Percentiles rank a stretch among this genome's conserved stretches.
Conservation (phyloP, 2,888 invertebrate species). For the Petrolisthes manimaculis region DNA sequence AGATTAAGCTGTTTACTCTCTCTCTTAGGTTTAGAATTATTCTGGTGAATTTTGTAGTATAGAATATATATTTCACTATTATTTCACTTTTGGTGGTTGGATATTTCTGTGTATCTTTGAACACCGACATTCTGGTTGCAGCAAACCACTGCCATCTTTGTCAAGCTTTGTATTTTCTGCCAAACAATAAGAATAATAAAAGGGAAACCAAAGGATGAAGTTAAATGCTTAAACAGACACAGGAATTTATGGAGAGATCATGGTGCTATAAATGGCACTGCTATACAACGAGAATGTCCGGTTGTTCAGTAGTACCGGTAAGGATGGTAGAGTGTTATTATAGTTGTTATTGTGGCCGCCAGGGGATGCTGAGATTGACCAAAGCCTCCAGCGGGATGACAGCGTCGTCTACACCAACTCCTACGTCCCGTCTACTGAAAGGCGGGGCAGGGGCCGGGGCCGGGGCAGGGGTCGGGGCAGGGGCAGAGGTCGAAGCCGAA, state of each 20-base stretch:
- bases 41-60: too few relatives aligned
- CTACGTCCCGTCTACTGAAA: constrained; percentile 49
- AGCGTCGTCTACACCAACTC: constrained; percentile 44
- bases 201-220: too few relatives aligned
- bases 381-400: constrained; percentile 14
- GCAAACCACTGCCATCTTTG: too few relatives aligned
- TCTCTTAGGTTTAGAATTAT: too few relatives aligned
- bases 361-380: constrained; percentile 26
- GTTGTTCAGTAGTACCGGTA: not conserved
- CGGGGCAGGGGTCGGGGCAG: constrained; percentile 27
- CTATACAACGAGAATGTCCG: too few relatives aligned
- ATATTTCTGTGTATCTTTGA: not conserved
- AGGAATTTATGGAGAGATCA: not conserved
- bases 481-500: constrained; percentile 34
- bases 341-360: constrained; percentile 39
- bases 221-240: constrained; percentile 4
- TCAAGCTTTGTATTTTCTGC: too few relatives aligned
- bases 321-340: not conserved
- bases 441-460: constrained; percentile 32
- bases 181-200: too few relatives aligned
- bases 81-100: not conserved
- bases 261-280: too few relatives aligned
- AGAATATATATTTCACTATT: too few relatives aligned
- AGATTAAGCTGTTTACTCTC: too few relatives aligned
- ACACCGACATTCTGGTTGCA: not conserved